Percentiles rank a stretch among this genome's conserved stretches.
Conservation (phyloP, 2,797 vertebrate species). For the Peromyscus nudipes region DNA sequence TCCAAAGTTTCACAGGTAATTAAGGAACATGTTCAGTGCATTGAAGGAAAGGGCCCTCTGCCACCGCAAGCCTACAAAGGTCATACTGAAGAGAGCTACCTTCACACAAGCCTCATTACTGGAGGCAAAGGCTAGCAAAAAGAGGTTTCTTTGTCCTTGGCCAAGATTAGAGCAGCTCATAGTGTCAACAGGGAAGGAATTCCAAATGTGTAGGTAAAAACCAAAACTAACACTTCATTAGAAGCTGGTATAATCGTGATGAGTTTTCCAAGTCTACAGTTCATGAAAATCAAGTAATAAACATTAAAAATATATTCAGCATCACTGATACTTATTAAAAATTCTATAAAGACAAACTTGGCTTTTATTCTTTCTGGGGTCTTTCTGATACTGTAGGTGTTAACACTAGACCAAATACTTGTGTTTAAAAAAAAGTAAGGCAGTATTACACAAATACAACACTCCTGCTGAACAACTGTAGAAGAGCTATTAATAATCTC, state of each 20-base stretch:
- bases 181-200: background rate
- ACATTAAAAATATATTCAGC: constrained; percentile 24
- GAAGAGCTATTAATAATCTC: background rate
- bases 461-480: background rate
- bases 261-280: background rate
- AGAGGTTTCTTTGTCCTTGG: background rate
- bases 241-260: background rate
- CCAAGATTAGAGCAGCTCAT: constrained; percentile 27
- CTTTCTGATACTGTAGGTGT: background rate
- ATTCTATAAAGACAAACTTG: background rate
- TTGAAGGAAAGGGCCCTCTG: background rate
- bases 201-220: background rate
- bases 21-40: background rate
- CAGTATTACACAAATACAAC: background rate
- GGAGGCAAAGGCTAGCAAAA: background rate
- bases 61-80: background rate
- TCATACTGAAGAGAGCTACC: background rate
- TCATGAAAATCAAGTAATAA: constrained; percentile 27
- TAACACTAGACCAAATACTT: background rate
- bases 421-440: background rate
- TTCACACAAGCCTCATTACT: background rate
- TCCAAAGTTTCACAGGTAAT: constrained; percentile 11
- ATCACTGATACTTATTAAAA: background rate
- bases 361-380: background rate
- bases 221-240: constrained; percentile 45